Conservation (phyloP, 1,140 invertebrate genomes). For the Paraescarpia echinospica region DNA sequence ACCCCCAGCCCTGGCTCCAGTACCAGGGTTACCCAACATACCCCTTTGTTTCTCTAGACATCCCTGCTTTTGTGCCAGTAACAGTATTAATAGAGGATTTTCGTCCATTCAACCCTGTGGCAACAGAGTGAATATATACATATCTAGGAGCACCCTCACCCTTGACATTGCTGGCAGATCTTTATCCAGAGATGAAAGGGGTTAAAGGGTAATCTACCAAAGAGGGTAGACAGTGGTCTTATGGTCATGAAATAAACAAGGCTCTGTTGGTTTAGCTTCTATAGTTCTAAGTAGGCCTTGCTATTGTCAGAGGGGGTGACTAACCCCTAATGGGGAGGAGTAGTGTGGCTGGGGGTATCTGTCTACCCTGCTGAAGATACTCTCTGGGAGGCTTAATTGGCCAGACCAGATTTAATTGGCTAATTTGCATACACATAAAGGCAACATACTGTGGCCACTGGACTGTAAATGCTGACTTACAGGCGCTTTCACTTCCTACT, state of each 20-base stretch:
- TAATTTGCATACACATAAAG: conserved; percentile 6
- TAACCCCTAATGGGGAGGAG: not conserved
- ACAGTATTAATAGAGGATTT: not conserved
- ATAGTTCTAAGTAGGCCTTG: not conserved
- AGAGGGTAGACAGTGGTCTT: not conserved
- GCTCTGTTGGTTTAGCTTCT: not conserved
- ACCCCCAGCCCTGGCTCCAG: not conserved
- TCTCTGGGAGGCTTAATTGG: not conserved
- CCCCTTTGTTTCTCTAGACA: not conserved
- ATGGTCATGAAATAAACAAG: not conserved
- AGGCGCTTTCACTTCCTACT: not conserved
- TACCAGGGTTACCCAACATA: not conserved
- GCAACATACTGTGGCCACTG: not conserved
- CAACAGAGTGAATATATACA: not conserved
- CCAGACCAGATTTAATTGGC: not conserved
- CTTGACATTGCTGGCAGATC: not conserved
- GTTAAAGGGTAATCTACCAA: not conserved
- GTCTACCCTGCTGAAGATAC: not conserved
- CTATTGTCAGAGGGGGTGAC: not conserved
- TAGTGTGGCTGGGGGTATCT: not conserved
- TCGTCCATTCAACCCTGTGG: not conserved
- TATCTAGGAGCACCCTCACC: not conserved
- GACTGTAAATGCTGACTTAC: not conserved
- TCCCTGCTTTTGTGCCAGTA: not conserved
- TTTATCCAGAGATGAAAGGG: not conserved